Evolutionary conservation across 1,140 invertebrate genomes (phyloP), one percentile per base, ranked within the genome.

Genomic region (Nymphalis io): DNA sequence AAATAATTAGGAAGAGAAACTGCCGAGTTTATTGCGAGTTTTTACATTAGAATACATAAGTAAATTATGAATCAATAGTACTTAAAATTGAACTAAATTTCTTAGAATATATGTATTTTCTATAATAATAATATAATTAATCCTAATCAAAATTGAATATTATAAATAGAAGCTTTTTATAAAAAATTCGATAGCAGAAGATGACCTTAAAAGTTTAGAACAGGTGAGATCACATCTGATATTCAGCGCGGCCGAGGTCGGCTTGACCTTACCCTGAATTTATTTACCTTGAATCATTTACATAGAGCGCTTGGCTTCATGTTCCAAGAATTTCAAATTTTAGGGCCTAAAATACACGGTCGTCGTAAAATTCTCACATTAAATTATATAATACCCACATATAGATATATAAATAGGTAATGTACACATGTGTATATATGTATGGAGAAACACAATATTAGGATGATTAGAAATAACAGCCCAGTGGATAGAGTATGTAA

Each of bases 201-300:
- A 51, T 51, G 46, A 20, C 18, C 46, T 18, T 46, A 51, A 51
- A 51, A 51, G 18, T 18, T 51, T 20, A 51, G 46, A 51, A 18
- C 16, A 5, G 81, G 78, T 44, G 63, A 70, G 66, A 74, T 70
- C 63, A 73, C 74, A 75, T 66, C 71, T 72, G 46, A 63, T 63
- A 63, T 63, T 63, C 61, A 63, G 61, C 46, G 20, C 46, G 46
- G 48, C 23, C 20, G 23, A 63, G 61, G 61, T 63, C 23, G 46
- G 46, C 46, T 63, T 63, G 61, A 63, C 61, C 61, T 63, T 48
- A 48, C 48, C 46, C 61, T 46, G 46, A 63, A 51, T 51, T 63
- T 63, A 63, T 63, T 63, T 46, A 53, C 44, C 61, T 63, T 63
- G 61, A 63, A 63, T 48, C 61, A 63, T 63, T 63, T 63, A 63